Base-by-base conservation (phyloP, 2,113 vertebrate species). In the Corvus hawaiiensis region DNA sequence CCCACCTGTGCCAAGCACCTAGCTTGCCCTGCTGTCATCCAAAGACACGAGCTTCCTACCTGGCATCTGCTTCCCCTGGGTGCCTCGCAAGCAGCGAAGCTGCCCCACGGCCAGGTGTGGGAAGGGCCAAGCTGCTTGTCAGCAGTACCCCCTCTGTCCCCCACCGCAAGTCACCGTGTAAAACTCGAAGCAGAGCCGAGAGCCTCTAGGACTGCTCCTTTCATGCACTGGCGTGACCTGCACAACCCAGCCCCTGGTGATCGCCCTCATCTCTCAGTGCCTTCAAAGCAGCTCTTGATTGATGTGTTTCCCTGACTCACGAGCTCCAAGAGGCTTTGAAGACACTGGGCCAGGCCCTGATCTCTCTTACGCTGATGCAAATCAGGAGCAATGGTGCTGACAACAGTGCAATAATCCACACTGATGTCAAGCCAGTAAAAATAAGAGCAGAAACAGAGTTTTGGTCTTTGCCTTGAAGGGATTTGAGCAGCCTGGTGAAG, bases 401-500 rank as follows among this genome's bases (percentile, higher is more conserved):
- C 95, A 96, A 77, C 92, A 91, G 90, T 88, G 87, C 93, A 91
- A 82, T 88, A 89, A 90, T 59, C 93, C 92, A 94, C 95, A 77
- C 87, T 96, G 93, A 95, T 95, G 95, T 95, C 93, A 91, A 91
- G 95, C 94, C 95, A 96, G 95, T 62, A 92, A 93, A 97, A 96
- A 95, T 94, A 96, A 88, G 87, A 87, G 82, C 75, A 92, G 92
- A 96, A 95, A 59, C 15, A 51, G 63, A 43, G 43, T 90, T 91
- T 81, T 74, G 76, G 90, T 85, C 82, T 85, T 91, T 94, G 91
- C 95, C 93, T 91, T n/a, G 68, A 77, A 94, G 96, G 95, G 55
- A 77, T 87, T 20, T 56, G 75, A 77, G 85, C 72, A 88, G 79
- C 33, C 10, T 30, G 26, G 27, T 30, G 67, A 80, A 85, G 79